Evolutionary conservation across 2,113 vertebrate genomes (phyloP), one percentile per base, ranked within the genome.

Genomic region (Halcyon senegalensis): DNA sequence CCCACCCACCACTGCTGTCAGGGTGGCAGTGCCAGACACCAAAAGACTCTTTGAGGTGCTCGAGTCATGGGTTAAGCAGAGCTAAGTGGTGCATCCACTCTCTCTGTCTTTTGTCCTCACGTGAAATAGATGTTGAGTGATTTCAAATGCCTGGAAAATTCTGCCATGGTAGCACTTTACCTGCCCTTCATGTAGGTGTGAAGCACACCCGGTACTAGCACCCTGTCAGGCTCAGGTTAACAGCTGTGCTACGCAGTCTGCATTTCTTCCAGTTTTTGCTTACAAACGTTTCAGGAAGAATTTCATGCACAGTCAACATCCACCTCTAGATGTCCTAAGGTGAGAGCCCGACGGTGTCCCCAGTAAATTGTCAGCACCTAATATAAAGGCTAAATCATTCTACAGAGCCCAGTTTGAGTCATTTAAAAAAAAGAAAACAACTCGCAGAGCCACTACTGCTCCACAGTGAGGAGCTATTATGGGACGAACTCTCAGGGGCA

Each of bases 351-450:
- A 53, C 11, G 1, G 0, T 11, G 44, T 51, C 39, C 84, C 77
- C 43, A 72, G 19, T 48, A 89, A 58, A 87, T 53, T 58, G 39
- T 4, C 25, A 4, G 33, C 69, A 72, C 77, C 87, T 69, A 79
- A 87, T 72, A 66, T 60, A 87, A 89, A 75, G 53, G 14, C 33
- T 82, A 68, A 87, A 84, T 60, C 58, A 62, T 69, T 87, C 74
- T 7, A 5, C 0, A 0, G 89, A 94, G 87, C 80, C 80, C 76
- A 93, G 93, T 84, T 94, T 84, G 84, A 63, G 58, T 56, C 12
- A 78, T 91, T 92, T 75, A 51, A 91, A 92, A 91, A 92, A 92
- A 37, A 89, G 73, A 95, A 91, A 96, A 78, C 70, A 82, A n/a
- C 30, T 92, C 4, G 0, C 86, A 81, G 68, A 91, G 80, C 60